phyloP scores from a whole-genome alignment of 2,113 vertebrate species.

The Triplophysa rosa region DNA sequence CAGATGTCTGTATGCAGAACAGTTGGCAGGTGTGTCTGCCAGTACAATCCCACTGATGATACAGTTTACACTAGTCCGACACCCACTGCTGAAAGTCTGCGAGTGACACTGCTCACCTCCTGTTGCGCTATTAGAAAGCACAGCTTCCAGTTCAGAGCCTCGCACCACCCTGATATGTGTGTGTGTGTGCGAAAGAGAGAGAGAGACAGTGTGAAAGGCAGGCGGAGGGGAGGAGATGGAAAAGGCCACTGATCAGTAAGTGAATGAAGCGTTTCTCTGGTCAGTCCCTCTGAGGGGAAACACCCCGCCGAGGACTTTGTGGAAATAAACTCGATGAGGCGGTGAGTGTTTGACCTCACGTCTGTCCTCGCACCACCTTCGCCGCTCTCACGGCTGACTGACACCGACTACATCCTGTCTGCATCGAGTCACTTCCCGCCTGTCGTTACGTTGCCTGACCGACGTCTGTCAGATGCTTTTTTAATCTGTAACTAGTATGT shows the following conservation, averaged over 20 bases:
- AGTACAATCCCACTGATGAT: slow-evolving; percentile 62
- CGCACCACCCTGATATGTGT: slow-evolving; percentile 36
- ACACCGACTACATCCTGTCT: slow-evolving; percentile 64
- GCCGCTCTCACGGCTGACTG: slow-evolving; percentile 62
- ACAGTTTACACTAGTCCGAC: slow-evolving; percentile 54
- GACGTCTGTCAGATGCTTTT: slow-evolving; percentile 20
- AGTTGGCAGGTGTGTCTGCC: slow-evolving; percentile 64
- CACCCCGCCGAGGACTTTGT: slow-evolving; percentile 51
- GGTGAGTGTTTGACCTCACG: slow-evolving; percentile 65
- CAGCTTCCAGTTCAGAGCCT: slow-evolving; percentile 40
- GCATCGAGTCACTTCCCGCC: slow-evolving; percentile 28
- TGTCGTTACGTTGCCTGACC: slow-evolving; percentile 33
- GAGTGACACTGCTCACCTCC: slow-evolving; percentile 45
- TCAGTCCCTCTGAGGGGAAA: slow-evolving; percentile 51
- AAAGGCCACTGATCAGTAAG: slow-evolving; percentile 68
- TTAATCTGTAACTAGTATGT: not conserved
- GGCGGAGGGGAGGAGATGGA: slow-evolving; percentile 35
- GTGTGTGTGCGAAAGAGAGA: slow-evolving; percentile 49
- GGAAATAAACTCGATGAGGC: slow-evolving; percentile 74
- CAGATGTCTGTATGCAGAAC: slow-evolving; percentile 57
- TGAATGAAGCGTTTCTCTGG: slow-evolving; percentile 72
- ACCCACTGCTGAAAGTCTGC: slow-evolving; percentile 49
- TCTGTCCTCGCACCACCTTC: slow-evolving; percentile 50
- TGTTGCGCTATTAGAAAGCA: slow-evolving; percentile 49
- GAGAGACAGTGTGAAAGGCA: slow-evolving; percentile 40